These are phyloP conservation scores for Aspidiotus destructor DNA, from an alignment of 2,888 invertebrate genomes.

Conservation along the genomic window DNA sequence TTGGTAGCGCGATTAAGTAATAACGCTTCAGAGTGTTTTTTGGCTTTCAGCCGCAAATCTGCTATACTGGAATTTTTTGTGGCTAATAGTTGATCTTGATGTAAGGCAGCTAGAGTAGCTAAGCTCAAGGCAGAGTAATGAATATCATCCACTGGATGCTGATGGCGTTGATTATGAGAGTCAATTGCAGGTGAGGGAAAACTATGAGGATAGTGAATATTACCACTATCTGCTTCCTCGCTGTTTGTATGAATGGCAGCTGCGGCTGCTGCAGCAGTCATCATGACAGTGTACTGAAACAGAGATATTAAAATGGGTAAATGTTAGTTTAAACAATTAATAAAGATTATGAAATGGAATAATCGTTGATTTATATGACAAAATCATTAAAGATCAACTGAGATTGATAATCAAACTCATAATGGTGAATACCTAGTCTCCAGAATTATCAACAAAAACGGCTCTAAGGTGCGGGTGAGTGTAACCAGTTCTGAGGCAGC, in stretches of 20 bases:
- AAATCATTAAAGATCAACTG: too few relatives aligned
- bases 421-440: too few relatives aligned
- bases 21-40: conserved; percentile 76
- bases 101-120: conserved; percentile 69
- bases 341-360: not conserved
- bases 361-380: not conserved
- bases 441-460: too few relatives aligned
- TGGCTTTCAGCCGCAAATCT: conserved; percentile 83
- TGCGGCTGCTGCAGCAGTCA: conserved; percentile 52
- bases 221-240: conserved; percentile 28
- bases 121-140: conserved; percentile 51
- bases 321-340: not conserved
- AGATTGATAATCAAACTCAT: too few relatives aligned
- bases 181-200: conserved; percentile 8
- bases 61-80: conserved; percentile 88
- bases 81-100: conserved; percentile 42
- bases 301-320: not conserved
- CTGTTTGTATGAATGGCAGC: conserved; percentile 40
- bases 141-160: conserved; percentile 12
- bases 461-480: too few relatives aligned
- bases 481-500: too few relatives aligned
- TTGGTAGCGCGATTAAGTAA: conserved; percentile 13
- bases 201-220: conserved; percentile 13
- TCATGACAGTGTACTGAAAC: conserved; percentile 45
- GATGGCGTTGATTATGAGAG: conserved; percentile 26